phyloP scores from a whole-genome alignment of 2,797 vertebrate species.

The Chelidonichthys spinosus region DNA sequence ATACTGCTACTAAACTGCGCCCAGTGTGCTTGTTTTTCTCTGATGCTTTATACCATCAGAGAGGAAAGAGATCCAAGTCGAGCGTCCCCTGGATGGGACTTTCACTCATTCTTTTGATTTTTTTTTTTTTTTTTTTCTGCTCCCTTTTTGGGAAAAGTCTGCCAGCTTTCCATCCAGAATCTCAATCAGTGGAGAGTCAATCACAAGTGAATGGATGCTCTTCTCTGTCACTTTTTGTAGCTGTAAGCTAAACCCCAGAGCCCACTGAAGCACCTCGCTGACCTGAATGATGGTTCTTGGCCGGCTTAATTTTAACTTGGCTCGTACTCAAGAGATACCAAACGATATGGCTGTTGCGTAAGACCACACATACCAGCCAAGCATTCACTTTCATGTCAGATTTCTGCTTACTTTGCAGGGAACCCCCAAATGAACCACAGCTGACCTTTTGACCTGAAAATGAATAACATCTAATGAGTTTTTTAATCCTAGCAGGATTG shows the following conservation, averaged over 20 bases:
- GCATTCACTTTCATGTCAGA: slow-evolving; percentile 36
- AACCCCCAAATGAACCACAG: slow-evolving; percentile 27
- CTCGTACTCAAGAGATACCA: slow-evolving; percentile 16
- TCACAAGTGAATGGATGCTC: not conserved
- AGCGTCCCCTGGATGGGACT: not conserved
- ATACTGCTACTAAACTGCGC: slow-evolving; percentile 13
- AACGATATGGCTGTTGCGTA: slow-evolving; percentile 47
- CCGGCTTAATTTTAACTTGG: slow-evolving; percentile 19
- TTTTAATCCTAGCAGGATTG: not conserved
- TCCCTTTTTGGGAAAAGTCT: not conserved
- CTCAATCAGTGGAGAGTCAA: not conserved
- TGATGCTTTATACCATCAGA: slow-evolving; percentile 29
- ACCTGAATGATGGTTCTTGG: not conserved
- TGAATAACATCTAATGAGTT: not conserved
- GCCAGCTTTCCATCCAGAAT: too few relatives aligned
- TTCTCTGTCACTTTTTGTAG: not conserved
- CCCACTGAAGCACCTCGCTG: not conserved
- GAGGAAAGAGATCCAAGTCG: slow-evolving; percentile 11
- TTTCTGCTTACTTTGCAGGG: slow-evolving; percentile 37
- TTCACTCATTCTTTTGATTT: not conserved
- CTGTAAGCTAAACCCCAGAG: slow-evolving; percentile 1
- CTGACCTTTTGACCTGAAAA: slow-evolving; percentile 36
- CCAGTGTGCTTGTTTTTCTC: slow-evolving; percentile 7
- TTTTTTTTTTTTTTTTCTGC: not conserved
- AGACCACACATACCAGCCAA: slow-evolving; percentile 1